phyloP scores from a whole-genome alignment of 1,140 invertebrate genomes.

The Delia radicum region DNA sequence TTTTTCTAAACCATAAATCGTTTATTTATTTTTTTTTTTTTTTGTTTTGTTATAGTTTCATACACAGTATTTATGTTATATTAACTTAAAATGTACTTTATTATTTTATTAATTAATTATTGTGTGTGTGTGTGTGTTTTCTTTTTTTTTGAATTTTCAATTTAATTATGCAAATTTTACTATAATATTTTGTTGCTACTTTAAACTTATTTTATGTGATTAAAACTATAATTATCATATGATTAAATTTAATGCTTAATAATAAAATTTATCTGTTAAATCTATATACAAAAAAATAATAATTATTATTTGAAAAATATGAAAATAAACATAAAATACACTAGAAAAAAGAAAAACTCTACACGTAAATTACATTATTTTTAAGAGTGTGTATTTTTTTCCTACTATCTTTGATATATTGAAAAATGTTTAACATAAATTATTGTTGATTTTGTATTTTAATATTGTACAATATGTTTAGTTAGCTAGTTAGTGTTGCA shows the following conservation, averaged over 20 bases:
- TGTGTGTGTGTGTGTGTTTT: background rate
- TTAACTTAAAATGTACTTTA: conserved; percentile 21
- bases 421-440: background rate
- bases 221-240: background rate
- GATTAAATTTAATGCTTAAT: background rate
- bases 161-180: background rate
- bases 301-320: background rate
- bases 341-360: too few species aligned
- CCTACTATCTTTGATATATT: background rate
- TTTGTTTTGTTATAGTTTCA: conserved; percentile 3
- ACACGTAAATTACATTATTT: too few species aligned
- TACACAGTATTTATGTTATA: conserved; percentile 15
- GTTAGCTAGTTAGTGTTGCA: background rate
- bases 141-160: background rate
- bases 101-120: background rate
- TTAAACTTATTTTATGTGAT: background rate
- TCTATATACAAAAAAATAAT: background rate
- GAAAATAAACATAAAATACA: background rate
- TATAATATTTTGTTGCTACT: conserved; percentile 11
- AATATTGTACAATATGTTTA: background rate
- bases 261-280: background rate
- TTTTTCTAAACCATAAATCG: conserved; percentile 29
- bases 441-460: background rate
- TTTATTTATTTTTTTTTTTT: conserved; percentile 22
- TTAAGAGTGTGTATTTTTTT: too few species aligned